These are phyloP conservation scores for Ailuropoda melanoleuca DNA, from an alignment of 2,113 vertebrate species.

Conservation along the genomic window DNA sequence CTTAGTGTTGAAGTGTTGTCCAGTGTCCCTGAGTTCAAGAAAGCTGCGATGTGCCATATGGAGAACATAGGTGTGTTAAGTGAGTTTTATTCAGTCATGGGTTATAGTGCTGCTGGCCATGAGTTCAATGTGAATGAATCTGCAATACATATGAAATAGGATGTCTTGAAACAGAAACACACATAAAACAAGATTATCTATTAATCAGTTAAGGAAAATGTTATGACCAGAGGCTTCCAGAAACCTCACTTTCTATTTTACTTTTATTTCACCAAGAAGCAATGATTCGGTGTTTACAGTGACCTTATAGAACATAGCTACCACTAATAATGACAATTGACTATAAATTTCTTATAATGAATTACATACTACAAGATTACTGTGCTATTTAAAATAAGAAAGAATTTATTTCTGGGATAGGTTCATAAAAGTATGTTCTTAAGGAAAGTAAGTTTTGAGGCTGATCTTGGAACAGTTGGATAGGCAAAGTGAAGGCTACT, in stretches of 20 bases:
- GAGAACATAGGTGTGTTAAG: neutral
- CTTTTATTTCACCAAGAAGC: neutral
- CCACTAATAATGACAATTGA: neutral
- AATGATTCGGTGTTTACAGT: neutral
- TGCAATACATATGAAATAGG: neutral
- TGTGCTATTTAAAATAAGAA: neutral
- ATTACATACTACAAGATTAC: neutral
- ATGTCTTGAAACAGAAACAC: neutral
- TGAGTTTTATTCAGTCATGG: neutral
- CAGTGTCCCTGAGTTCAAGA: neutral
- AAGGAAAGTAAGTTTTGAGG: neutral
- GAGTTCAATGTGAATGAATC: neutral
- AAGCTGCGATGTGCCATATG: no score
- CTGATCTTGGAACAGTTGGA: neutral
- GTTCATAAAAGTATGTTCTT: neutral
- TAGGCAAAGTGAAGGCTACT: neutral
- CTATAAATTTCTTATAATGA: neutral
- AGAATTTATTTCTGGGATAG: neutral
- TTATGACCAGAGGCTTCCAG: neutral
- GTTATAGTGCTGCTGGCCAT: neutral
- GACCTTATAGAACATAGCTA: neutral
- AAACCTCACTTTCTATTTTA: neutral
- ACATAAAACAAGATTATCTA: neutral
- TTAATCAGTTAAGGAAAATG: neutral
- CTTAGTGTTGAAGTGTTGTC: neutral